Base-by-base conservation (phyloP, 1,140 invertebrate species). In the Dinoponera quadriceps region DNA sequence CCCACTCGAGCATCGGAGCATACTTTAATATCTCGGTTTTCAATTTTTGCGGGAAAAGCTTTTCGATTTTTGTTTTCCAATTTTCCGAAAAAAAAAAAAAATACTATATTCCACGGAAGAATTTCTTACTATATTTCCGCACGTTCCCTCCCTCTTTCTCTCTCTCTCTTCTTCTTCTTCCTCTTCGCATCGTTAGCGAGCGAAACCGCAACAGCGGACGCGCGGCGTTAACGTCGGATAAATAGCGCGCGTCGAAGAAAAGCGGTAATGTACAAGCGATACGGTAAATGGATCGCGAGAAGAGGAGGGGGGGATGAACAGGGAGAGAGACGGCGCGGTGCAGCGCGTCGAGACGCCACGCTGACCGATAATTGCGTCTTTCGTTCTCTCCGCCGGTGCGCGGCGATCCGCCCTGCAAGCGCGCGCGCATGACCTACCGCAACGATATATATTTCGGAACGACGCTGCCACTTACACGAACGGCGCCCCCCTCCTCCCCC, bases 391-490 rank as follows among this genome's bases (percentile, higher is more conserved):
- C 51, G 55, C 3, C 38, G 14, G 9, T 48, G 20, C 33, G 38
- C 63, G 63, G 68, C 75, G 63, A 71, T 71, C 33, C 29, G 72
- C 48, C 59, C 38, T 9, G 11, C 38, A 11, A 2, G 2, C 74
- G 20, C 75, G 60, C 83, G 2, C 74, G 20, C 75, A 55, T 77
- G 77, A 66, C 75, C 65, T 88, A 59, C 83, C 75, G 83, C 72
- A 86, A 86, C 72, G 85, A 77, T 87, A 86, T 69, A 82, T 69
- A 82, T 87, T 78, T 87, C 63, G 74, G 65, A 86, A 68, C 74
- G 72, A 20, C 63, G 65, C 69, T 83, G 85, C 80, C 71, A 86
- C 84, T 86, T 87, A 86, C 68, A 87, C 78, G 78, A 49, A 49
- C 29, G 54, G 62, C 81, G 25, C 62, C 63, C 25, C 68, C 22